Percentiles rank a stretch among this genome's conserved stretches.
Conservation (phyloP, 2,888 invertebrate genomes). For the Cheilosia variabilis region DNA sequence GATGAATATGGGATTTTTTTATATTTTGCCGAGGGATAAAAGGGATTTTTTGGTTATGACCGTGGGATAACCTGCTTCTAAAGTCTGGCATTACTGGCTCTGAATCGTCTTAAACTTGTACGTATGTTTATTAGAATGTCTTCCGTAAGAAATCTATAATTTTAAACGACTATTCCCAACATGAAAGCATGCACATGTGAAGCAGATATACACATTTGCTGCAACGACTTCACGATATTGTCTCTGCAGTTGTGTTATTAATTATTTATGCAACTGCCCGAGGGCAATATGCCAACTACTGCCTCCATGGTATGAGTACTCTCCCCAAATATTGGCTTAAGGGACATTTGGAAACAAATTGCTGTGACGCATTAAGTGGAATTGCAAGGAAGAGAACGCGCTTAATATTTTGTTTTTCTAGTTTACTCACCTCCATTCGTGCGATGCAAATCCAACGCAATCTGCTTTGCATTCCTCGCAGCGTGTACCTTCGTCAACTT, state of each 20-base stretch:
- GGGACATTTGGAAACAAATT: slow-evolving; percentile 15
- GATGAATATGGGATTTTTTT: no score
- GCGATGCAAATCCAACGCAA: slow-evolving; percentile 92
- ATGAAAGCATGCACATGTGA: no score
- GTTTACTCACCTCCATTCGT: slow-evolving; percentile 93
- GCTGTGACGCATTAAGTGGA: neutral
- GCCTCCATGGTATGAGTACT: slow-evolving; percentile 19
- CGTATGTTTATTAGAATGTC: no score
- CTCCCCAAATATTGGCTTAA: slow-evolving; percentile 23
- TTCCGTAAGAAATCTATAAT: no score
- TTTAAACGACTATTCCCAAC: no score
- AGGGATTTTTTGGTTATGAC: no score
- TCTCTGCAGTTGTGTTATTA: slow-evolving; percentile 1
- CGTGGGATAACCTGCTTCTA: no score
- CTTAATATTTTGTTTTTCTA: neutral
- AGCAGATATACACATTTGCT: neutral
- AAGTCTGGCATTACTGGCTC: no score
- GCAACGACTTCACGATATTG: slow-evolving; percentile 1
- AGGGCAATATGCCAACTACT: slow-evolving; percentile 53
- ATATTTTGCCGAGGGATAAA: no score
- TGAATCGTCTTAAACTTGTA: no score
- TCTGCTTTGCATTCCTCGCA: slow-evolving; percentile 92
- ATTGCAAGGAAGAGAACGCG: neutral
- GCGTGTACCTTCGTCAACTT: slow-evolving; percentile 92
- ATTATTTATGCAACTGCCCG: neutral